Percentiles rank a stretch among this genome's conserved stretches.
These are phyloP conservation scores for Pandemis heparana DNA, from an alignment of 2,888 invertebrate genomes.

Conservation along the genomic window DNA sequence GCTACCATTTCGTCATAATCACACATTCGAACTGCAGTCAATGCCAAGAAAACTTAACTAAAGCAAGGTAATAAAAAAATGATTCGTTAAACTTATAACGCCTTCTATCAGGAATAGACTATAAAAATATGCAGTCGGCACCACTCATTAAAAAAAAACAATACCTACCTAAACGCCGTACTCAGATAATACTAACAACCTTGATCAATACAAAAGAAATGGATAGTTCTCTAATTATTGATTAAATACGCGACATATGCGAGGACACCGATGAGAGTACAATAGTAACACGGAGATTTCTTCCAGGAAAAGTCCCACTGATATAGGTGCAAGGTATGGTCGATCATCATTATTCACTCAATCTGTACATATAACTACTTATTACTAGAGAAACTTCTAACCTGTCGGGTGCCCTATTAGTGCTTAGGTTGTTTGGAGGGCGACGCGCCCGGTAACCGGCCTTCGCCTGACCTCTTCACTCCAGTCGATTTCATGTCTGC, in stretches of 20 bases:
- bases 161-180: neutral
- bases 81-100: constrained; percentile 24
- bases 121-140: constrained; percentile 16
- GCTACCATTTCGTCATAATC: neutral
- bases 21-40: constrained; percentile 11
- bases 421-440: constrained; percentile 82
- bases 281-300: constrained; percentile 22
- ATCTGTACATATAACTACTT: constrained; percentile 55
- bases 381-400: constrained; percentile 54
- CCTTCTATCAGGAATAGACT: constrained; percentile 9
- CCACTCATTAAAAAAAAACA: constrained; percentile 18
- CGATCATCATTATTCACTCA: constrained; percentile 51
- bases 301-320: constrained; percentile 10
- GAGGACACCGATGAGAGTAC: neutral
- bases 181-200: neutral
- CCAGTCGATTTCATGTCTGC: constrained; percentile 77
- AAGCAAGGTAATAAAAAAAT: constrained; percentile 12
- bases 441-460: constrained; percentile 78
- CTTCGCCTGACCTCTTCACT: constrained; percentile 77
- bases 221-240: neutral
- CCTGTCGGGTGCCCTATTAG: constrained; percentile 57
- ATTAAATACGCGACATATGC: neutral
- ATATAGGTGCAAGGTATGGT: constrained; percentile 47
- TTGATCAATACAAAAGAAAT: neutral
- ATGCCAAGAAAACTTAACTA: constrained; percentile 11